phyloP scores from a whole-genome alignment of 2,797 vertebrate genomes.

The Sebastiscus albofasciatus region DNA sequence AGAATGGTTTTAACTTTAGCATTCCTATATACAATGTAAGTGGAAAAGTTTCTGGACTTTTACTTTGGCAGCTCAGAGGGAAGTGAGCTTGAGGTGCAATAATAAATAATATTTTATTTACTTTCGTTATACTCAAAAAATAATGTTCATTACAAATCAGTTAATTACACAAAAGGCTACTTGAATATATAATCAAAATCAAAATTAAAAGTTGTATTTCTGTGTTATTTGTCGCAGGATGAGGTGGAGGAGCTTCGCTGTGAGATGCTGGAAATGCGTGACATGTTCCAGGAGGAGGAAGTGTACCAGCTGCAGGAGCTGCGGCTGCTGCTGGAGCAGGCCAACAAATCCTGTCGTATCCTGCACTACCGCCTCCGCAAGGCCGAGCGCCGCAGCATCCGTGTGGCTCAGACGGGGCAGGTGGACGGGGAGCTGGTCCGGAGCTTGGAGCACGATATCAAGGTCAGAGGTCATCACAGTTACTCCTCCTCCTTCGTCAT shows the following conservation, averaged over 20 bases:
- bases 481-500: neutral
- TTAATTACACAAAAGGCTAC: neutral
- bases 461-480: constrained; percentile 78
- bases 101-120: neutral
- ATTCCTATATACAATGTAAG: neutral
- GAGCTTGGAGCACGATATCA: constrained; percentile 95
- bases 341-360: constrained; percentile 96
- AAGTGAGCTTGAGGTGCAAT: neutral
- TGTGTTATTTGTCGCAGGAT: constrained; percentile 81
- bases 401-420: constrained; percentile 93
- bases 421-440: constrained; percentile 95
- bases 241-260: constrained; percentile 96
- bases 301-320: constrained; percentile 95
- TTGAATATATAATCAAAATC: neutral
- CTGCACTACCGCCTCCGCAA: constrained; percentile 97
- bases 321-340: constrained; percentile 93
- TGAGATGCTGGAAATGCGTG: constrained; percentile 98
- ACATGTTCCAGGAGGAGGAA: constrained; percentile 97
- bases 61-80: neutral
- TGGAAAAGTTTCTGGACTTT: neutral
- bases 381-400: constrained; percentile 94
- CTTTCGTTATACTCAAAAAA: neutral
- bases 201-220: neutral
- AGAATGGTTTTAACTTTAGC: neutral
- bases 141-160: neutral